These are phyloP conservation scores for Gymnorhina tibicen DNA, from an alignment of 2,113 vertebrate species.

Conservation along the genomic window DNA sequence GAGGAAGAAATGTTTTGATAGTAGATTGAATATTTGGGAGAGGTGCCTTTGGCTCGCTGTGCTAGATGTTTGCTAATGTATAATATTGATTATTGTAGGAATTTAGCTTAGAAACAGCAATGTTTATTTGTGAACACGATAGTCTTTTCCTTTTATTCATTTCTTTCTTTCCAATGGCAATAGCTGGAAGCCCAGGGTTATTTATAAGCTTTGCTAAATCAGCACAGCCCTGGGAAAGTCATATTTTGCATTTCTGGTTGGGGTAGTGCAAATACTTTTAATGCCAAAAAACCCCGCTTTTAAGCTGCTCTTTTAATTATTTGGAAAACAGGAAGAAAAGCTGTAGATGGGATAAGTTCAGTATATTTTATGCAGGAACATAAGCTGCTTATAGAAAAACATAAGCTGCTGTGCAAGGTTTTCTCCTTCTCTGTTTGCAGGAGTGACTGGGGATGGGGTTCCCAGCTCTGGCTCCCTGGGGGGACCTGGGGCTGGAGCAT, in stretches of 20 bases:
- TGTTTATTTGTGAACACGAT: neutral
- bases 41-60: neutral
- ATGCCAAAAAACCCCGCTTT: neutral
- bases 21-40: neutral
- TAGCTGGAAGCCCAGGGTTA: neutral
- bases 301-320: slow-evolving; percentile 45
- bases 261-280: neutral
- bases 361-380: neutral
- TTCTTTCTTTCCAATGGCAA: neutral
- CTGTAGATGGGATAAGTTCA: neutral
- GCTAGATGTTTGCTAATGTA: neutral
- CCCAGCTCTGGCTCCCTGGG: fast-evolving
- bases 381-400: slow-evolving; percentile 21
- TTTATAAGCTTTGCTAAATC: slow-evolving; percentile 6
- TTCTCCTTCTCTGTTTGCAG: neutral
- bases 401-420: neutral
- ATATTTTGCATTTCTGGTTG: neutral
- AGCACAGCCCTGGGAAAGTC: neutral
- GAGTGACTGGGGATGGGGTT: neutral
- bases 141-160: neutral
- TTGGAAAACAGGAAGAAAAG: slow-evolving; percentile 11
- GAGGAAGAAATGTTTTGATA: neutral
- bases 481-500: neutral
- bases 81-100: neutral
- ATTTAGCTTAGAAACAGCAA: fast-evolving